A percentile compares a stretch with the other conserved stretches of the same genome.
These are phyloP conservation scores for Nannoperca australis DNA, from an alignment of 2,797 vertebrate species.

Conservation along the genomic window DNA sequence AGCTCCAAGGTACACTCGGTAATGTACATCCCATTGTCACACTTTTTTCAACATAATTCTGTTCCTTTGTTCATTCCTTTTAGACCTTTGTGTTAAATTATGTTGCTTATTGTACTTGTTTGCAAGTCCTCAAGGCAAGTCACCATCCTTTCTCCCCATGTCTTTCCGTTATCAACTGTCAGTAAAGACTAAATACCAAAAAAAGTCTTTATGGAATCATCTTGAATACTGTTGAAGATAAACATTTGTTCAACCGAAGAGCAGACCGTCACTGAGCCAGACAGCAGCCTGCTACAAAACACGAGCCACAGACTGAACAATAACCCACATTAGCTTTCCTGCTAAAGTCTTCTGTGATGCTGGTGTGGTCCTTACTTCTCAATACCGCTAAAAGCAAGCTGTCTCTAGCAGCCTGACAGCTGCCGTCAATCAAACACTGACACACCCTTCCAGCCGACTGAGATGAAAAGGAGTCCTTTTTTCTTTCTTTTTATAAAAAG, in stretches of 20 bases:
- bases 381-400: too few species aligned
- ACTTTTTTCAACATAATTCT: conserved; percentile 21
- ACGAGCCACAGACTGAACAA: too few species aligned
- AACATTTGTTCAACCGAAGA: not conserved
- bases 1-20: conserved; percentile 94
- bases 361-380: not conserved
- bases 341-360: not conserved
- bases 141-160: not conserved
- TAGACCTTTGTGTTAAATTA: not conserved
- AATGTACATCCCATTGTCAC: conserved; percentile 72
- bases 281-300: too few species aligned
- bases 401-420: not conserved
- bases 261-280: too few species aligned
- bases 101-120: not conserved
- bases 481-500: too few species aligned
- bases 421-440: not conserved
- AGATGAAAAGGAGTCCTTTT: too few species aligned
- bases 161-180: not conserved
- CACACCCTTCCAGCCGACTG: not conserved
- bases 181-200: not conserved
- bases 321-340: too few species aligned
- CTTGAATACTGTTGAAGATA: not conserved
- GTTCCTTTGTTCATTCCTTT: conserved; percentile 16
- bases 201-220: not conserved
- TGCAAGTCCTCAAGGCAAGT: not conserved